Evolutionary conservation across 2,113 vertebrate genomes (phyloP), one percentile per base, ranked within the genome.

Genomic region (Himantopus leucocephalus): DNA sequence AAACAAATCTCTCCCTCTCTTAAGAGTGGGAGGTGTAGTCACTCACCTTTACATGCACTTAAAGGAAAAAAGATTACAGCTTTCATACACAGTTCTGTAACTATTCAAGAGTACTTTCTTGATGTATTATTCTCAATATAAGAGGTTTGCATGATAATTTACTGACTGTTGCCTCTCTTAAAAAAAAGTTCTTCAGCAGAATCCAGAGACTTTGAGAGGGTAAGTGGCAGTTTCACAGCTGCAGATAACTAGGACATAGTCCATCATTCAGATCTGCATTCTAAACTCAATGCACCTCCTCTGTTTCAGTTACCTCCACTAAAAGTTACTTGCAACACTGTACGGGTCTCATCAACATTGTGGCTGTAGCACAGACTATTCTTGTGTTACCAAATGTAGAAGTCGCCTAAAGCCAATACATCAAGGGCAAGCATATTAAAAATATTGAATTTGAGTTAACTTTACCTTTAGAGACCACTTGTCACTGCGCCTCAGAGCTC

Each of bases 21-120:
- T 85, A 90, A 4, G 62, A 96, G 92, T 10, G 83, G 95, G 96
- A 97, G 94, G 50, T 75, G 39, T 96, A 97, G 82, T 95, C 94
- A 97, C 97, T 97, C 97, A 98, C 97, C 96, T 97, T 98, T 94
- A 97, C 97, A 97, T 98, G 97, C 97, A 98, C 92, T 98, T 97
- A 96, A 97, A 96, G 67, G 83, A 96, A 97, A 96, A 97, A 96
- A 95, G 94, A 94, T 97, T 96, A 97, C 96, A 97, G 93, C 96
- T 97, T 96, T 98, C 97, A 96, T 97, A 98, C 92, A 96, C 93
- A 98, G 93, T 96, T 95, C 85, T 94, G 96, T 95, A 96, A 87
- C 91, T 97, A 96, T 68, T 94, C 79, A 90, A 92, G 94, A 97
- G 72, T 93, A 96, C 78, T 97, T 94, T 83, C 91, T 93, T 90